Conservation (phyloP, 2,113 vertebrate species). For the Tor tambroides region DNA sequence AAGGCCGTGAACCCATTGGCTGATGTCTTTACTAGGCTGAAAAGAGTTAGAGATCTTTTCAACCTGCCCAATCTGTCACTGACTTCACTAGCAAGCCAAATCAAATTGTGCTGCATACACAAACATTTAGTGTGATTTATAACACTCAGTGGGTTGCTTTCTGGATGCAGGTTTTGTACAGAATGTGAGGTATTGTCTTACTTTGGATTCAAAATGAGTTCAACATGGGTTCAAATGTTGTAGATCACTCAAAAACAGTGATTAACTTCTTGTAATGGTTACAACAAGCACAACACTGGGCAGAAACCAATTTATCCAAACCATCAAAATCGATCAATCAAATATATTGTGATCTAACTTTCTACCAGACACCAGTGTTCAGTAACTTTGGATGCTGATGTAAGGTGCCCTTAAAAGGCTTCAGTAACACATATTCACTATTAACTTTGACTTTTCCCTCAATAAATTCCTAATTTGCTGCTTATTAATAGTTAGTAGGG, state of each 20-base stretch:
- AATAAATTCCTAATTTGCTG: too few species aligned
- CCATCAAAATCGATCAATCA: background rate
- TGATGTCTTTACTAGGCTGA: background rate
- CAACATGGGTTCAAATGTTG: background rate
- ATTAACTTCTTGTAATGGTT: too few species aligned
- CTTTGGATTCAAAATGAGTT: background rate
- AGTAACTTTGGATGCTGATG: background rate
- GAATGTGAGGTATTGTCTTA: background rate
- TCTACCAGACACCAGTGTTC: background rate
- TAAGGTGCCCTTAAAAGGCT: too few species aligned
- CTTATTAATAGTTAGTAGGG: too few species aligned
- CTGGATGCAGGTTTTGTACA: background rate
- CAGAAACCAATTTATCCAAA: background rate
- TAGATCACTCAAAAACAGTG: background rate
- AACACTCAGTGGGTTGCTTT: background rate
- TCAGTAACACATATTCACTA: too few species aligned
- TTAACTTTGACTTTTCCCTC: too few species aligned
- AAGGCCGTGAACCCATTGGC: conserved; percentile 5
- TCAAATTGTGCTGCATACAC: background rate
- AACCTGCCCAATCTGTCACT: conserved; percentile 5
- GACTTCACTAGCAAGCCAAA: background rate
- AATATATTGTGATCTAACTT: too few species aligned
- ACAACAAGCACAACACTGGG: background rate
- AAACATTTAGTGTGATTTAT: background rate
- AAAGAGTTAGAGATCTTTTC: background rate